Percentiles rank a stretch among this genome's conserved stretches.
Evolutionary conservation across 2,888 invertebrate species (phyloP).

Genomic region (Gastracanthus pulcherrimus): DNA sequence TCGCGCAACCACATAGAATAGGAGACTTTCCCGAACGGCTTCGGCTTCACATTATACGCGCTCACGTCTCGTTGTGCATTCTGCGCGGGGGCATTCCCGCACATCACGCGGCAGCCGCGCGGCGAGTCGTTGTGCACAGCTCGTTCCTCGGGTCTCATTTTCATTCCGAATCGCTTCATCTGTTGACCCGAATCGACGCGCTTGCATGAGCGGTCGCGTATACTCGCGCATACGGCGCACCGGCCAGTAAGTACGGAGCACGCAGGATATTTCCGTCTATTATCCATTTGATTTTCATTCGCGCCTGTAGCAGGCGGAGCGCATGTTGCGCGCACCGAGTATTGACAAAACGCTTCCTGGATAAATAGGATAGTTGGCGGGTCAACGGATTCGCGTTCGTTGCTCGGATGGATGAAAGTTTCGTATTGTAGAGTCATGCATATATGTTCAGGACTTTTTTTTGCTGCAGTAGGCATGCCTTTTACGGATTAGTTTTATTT

Average conservation of each 20-base stretch:
- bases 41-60: neutral
- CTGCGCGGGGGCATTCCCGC: conserved; percentile 41
- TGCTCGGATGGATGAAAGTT: no score
- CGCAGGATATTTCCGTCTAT: conserved; percentile 42
- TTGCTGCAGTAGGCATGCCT: no score
- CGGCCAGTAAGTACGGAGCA: no score
- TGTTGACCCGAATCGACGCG: conserved; percentile 36
- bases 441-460: no score
- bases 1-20: no score
- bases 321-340: neutral
- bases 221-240: neutral
- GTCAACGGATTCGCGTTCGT: neutral
- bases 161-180: conserved; percentile 46
- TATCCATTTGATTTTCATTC: conserved; percentile 53
- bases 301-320: neutral
- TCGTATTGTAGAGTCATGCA: no score
- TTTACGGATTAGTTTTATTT: no score
- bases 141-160: no score
- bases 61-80: neutral
- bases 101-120: conserved; percentile 41
- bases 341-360: conserved; percentile 35
- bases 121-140: no score
- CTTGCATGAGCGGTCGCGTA: neutral
- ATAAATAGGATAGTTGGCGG: neutral
- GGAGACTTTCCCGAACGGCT: neutral